A percentile compares a stretch with the other conserved stretches of the same genome.
These are phyloP conservation scores for Thalassoma bifasciatum DNA, from an alignment of 2,113 vertebrate species.

Conservation along the genomic window DNA sequence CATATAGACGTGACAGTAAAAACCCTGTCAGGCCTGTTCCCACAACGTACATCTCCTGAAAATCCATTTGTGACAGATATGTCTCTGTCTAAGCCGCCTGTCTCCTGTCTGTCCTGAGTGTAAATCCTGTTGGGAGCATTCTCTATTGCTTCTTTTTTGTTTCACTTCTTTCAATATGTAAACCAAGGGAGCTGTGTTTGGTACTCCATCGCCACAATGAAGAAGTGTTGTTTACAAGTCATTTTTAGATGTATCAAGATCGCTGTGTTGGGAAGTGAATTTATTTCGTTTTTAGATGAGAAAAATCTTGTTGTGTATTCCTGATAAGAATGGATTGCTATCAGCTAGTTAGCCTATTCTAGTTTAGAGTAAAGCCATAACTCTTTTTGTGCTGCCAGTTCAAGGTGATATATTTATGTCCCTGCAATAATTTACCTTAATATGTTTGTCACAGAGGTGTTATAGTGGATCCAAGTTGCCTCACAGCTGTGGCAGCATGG, in stretches of 20 bases:
- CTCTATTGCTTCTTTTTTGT: slow-evolving; percentile 3
- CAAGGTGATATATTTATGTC: too few species aligned
- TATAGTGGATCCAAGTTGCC: too few species aligned
- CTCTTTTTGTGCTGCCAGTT: too few species aligned
- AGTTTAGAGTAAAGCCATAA: too few species aligned
- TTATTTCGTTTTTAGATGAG: not conserved
- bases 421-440: too few species aligned
- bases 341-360: too few species aligned
- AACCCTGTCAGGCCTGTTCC: slow-evolving; percentile 16
- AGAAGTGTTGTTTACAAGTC: not conserved
- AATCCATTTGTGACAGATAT: slow-evolving; percentile 33
- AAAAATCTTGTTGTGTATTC: not conserved
- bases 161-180: not conserved
- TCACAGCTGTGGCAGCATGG: too few species aligned
- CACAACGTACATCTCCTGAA: slow-evolving; percentile 7
- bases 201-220: not conserved
- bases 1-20: slow-evolving; percentile 25
- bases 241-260: not conserved
- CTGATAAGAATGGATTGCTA: not conserved
- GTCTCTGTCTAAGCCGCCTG: slow-evolving; percentile 28
- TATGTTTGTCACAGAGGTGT: too few species aligned
- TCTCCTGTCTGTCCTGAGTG: slow-evolving; percentile 9
- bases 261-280: too few species aligned
- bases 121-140: slow-evolving; percentile 14
- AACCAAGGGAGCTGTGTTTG: not conserved